Conservation (phyloP, 2,888 invertebrate genomes). For the Ormyrus thymus region DNA sequence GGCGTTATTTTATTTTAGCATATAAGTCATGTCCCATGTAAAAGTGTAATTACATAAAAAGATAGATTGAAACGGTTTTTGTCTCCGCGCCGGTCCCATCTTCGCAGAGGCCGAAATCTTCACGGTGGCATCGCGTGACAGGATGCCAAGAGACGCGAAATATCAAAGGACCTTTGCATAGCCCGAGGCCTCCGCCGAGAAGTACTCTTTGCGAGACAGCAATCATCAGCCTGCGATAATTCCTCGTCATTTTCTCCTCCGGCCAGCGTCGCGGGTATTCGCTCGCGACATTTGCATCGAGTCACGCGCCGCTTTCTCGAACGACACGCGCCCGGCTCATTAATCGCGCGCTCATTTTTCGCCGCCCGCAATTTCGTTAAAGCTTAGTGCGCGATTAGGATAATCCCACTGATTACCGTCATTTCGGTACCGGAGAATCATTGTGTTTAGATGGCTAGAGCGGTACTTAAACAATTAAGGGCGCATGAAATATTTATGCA, state of each 20-base stretch:
- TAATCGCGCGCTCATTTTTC: constrained; percentile 14
- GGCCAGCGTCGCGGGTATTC: constrained; percentile 7
- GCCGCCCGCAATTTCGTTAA: constrained; percentile 22
- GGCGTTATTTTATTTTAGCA: too few relatives aligned
- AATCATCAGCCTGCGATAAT: constrained; percentile 18
- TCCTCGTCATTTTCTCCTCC: constrained; percentile 5
- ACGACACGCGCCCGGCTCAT: constrained; percentile 3
- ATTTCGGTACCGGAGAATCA: constrained; percentile 29
- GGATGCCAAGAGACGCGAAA: background rate
- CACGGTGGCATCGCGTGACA: constrained; percentile 23
- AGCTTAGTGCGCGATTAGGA: constrained; percentile 34
- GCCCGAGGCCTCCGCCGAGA: background rate
- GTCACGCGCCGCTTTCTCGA: background rate
- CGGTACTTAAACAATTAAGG: constrained; percentile 27
- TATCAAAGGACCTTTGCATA: background rate
- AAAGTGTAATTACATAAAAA: too few relatives aligned
- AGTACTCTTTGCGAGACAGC: constrained; percentile 3
- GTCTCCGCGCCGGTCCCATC: too few relatives aligned
- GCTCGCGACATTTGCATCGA: constrained; percentile 32
- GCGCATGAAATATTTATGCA: constrained; percentile 34
- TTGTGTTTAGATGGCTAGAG: constrained; percentile 21
- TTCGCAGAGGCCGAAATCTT: too few relatives aligned
- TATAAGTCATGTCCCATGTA: too few relatives aligned
- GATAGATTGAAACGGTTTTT: too few relatives aligned
- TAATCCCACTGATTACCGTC: constrained; percentile 11